Base-by-base conservation (phyloP, 2,113 vertebrate species). In the Nycticryphes semicollaris region DNA sequence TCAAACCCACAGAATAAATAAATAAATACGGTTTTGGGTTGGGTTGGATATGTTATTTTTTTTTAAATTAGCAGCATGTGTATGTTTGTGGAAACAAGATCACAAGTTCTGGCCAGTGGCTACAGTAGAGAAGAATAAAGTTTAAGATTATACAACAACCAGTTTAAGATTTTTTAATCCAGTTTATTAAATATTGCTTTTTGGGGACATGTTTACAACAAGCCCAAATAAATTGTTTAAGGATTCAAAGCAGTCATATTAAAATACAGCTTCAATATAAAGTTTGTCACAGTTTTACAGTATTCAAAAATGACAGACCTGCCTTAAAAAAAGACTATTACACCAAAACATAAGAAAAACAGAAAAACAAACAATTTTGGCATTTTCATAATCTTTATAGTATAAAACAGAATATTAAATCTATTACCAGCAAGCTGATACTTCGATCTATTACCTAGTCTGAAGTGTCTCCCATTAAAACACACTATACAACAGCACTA, bases 201-300 rank as follows among this genome's bases (percentile, higher is more conserved):
- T 96, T 97, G 98, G 97, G 98, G 98, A 98, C 98, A 98, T 98
- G 98, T 98, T 98, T 98, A 98, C 98, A 99, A 98, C 97, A 98
- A 96, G 96, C 98, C 98, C 97, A 98, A 98, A 98, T 98, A 98
- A 97, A 98, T 98, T 98, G 98, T 97, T 98, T 98, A 97, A 97
- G 98, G 98, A 98, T 98, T 99, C 98, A 98, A 98, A 98, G 98
- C 97, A 97, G 95, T 98, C 98, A 98, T 99, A 98, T 98, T 99
- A 99, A 99, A 99, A 99, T 99, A 99, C 98, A 98, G 98, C 98
- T 98, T 98, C 98, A 98, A 98, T 99, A 99, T 98, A 99, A 99
- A 99, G 98, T 98, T 98, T 98, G 98, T 99, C 99, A 99, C 98
- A 99, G 98, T 99, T 99, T 98, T 98, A 99, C 98, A 99, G 98